phyloP scores from a whole-genome alignment of 2,113 vertebrate species.

The Pygoscelis antarcticus region DNA sequence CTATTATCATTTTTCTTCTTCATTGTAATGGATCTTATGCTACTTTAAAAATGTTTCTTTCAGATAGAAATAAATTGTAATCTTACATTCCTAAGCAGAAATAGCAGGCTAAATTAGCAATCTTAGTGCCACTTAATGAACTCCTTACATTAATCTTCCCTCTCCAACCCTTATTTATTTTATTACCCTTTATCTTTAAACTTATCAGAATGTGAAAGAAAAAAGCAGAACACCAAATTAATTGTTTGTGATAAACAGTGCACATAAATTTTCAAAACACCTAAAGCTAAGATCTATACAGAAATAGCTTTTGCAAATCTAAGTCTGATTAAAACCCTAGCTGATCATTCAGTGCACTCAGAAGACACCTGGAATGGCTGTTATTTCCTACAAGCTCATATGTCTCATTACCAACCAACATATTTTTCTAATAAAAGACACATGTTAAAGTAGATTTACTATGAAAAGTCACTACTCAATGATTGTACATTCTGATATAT shows the following conservation, averaged over 20 bases:
- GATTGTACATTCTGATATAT: background rate
- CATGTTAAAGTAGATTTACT: background rate
- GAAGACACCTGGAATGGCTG: background rate
- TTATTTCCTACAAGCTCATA: background rate
- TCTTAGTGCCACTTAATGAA: background rate
- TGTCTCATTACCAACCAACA: background rate
- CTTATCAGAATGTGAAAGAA: background rate
- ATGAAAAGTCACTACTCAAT: background rate
- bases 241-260: background rate
- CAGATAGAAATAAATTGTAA: background rate
- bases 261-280: background rate
- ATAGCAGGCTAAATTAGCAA: background rate
- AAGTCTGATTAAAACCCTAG: background rate
- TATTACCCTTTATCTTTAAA: background rate
- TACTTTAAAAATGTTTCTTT: conserved; percentile 11
- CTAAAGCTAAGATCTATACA: background rate
- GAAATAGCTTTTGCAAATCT: background rate
- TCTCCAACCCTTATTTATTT: background rate
- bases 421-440: background rate
- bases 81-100: background rate
- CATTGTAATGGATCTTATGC: background rate
- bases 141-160: background rate
- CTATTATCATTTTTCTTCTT: background rate
- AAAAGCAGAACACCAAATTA: background rate
- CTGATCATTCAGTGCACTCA: background rate